Evolutionary conservation across 2,113 vertebrate genomes (phyloP).

Genomic region (Phycodurus eques): DNA sequence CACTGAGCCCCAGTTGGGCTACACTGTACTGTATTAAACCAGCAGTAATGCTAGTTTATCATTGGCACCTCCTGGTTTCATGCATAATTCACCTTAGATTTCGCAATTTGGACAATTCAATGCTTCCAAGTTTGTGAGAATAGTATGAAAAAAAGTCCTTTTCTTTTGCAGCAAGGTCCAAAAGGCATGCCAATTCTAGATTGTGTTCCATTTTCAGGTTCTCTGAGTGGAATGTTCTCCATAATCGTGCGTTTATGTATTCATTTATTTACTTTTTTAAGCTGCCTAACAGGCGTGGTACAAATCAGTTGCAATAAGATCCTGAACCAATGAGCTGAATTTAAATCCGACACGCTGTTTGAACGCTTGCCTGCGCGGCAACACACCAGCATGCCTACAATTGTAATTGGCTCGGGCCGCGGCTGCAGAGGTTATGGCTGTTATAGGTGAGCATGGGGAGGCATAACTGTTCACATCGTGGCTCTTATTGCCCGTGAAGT

Average conservation of each 20-base stretch:
- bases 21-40: not conserved
- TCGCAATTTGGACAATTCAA: no score
- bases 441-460: conserved; percentile 53
- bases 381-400: conserved; percentile 31
- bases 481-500: conserved; percentile 56
- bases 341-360: conserved; percentile 25
- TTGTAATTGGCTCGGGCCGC: conserved; percentile 59
- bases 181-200: not conserved
- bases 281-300: not conserved
- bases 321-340: conserved; percentile 17
- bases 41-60: not conserved
- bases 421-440: conserved; percentile 50
- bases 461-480: conserved; percentile 43
- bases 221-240: not conserved
- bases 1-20: conserved; percentile 1
- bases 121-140: no score
- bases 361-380: conserved; percentile 32
- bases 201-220: not conserved
- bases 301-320: conserved; percentile 4
- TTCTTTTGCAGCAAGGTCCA: no score
- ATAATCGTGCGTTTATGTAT: no score
- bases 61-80: no score
- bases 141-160: no score
- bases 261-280: not conserved
- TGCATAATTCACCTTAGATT: no score